phyloP scores from a whole-genome alignment of 1,140 invertebrate genomes.

The Cydia fagiglandana region DNA sequence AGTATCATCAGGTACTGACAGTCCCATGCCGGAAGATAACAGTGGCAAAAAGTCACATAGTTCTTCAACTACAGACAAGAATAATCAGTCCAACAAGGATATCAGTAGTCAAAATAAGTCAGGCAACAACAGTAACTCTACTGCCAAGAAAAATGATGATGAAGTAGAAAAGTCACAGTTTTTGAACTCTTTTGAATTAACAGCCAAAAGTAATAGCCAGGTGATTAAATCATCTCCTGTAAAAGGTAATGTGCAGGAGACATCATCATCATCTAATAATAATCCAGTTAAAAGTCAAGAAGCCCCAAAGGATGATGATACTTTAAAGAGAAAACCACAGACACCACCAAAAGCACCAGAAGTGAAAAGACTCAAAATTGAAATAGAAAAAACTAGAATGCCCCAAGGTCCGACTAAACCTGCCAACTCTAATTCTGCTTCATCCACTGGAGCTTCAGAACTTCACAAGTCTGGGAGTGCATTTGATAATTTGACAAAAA shows the following conservation, averaged over 20 bases:
- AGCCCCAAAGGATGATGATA: conserved; percentile 53
- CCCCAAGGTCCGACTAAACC: conserved; percentile 34
- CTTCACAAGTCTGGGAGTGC: conserved; percentile 41
- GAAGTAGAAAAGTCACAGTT: conserved; percentile 80
- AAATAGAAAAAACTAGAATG: conserved; percentile 64
- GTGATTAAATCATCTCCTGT: conserved; percentile 52
- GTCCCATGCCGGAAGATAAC: conserved; percentile 71
- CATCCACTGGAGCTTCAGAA: conserved; percentile 36
- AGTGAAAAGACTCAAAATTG: conserved; percentile 72
- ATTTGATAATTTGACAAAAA: conserved; percentile 35
- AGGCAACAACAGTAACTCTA: conserved; percentile 33
- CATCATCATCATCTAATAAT: conserved; percentile 28
- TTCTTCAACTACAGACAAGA: conserved; percentile 46
- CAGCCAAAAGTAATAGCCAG: conserved; percentile 68
- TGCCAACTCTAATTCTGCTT: conserved; percentile 32
- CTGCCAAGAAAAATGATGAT: conserved; percentile 66
- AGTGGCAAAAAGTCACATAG: conserved; percentile 50
- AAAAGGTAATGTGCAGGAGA: conserved; percentile 47
- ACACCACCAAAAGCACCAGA: conserved; percentile 54
- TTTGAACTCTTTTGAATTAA: conserved; percentile 80
- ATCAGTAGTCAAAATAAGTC: conserved; percentile 31
- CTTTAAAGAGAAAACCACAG: conserved; percentile 64
- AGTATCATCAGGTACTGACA: conserved; percentile 71
- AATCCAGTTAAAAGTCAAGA: conserved; percentile 42
- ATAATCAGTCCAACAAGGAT: conserved; percentile 42